A percentile compares a stretch with the other conserved stretches of the same genome.
Evolutionary conservation across 1,140 invertebrate species (phyloP).

Genomic region (Heliothis virescens): DNA sequence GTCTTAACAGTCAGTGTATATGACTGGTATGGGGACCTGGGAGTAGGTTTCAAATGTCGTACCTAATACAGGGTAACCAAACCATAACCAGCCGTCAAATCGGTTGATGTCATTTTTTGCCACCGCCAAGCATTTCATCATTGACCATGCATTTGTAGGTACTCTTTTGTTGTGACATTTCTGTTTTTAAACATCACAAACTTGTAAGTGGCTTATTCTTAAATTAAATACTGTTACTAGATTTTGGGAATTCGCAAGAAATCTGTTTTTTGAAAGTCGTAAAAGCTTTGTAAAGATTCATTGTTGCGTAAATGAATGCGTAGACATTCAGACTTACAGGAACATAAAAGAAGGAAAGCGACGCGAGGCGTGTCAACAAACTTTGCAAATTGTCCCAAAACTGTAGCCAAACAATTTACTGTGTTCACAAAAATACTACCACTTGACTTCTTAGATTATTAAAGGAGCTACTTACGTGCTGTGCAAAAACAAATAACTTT

Average conservation of each 20-base stretch:
- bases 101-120: too few relatives aligned
- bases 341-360: slow-evolving; percentile 22
- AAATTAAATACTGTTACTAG: too few relatives aligned
- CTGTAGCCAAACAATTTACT: slow-evolving; percentile 39
- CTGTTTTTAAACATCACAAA: too few relatives aligned
- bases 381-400: slow-evolving; percentile 46
- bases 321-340: slow-evolving; percentile 22
- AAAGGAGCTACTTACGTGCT: slow-evolving; percentile 37
- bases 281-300: not conserved
- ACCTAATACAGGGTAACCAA: too few relatives aligned
- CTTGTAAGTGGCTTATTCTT: too few relatives aligned
- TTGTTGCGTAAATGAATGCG: not conserved
- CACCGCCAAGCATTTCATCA: too few relatives aligned
- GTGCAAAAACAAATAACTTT: slow-evolving; percentile 42
- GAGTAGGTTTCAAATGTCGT: too few relatives aligned
- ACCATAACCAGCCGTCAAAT: too few relatives aligned
- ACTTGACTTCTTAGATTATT: slow-evolving; percentile 44
- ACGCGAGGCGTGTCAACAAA: slow-evolving; percentile 6
- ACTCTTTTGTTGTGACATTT: too few relatives aligned
- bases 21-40: too few relatives aligned
- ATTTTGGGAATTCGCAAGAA: not conserved
- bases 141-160: too few relatives aligned
- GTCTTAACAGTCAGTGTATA: too few relatives aligned
- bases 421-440: slow-evolving; percentile 38
- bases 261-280: not conserved